Conservation (phyloP, 2,797 vertebrate genomes). For the Brachymystax lenok region DNA sequence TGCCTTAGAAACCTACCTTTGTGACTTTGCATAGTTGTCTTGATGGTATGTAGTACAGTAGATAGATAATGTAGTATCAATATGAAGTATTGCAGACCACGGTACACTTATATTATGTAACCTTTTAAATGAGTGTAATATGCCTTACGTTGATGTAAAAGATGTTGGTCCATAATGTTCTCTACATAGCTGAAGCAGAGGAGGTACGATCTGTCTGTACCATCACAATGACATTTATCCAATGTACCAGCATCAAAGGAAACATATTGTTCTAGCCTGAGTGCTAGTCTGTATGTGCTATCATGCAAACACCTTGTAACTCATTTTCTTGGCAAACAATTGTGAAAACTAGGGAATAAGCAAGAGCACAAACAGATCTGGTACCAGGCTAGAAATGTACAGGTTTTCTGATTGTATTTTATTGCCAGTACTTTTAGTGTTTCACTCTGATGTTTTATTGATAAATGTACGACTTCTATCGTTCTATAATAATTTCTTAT, state of each 20-base stretch:
- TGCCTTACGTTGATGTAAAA: slow-evolving; percentile 46
- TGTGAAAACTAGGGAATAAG: neutral
- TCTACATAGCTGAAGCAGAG: neutral
- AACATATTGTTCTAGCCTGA: neutral
- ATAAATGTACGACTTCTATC: slow-evolving; percentile 2
- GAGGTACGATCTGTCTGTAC: slow-evolving; percentile 3
- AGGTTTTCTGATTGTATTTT: slow-evolving; percentile 18
- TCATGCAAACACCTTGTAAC: no score
- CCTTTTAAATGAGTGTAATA: slow-evolving; percentile 48
- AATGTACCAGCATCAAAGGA: slow-evolving; percentile 27
- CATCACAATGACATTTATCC: no score
- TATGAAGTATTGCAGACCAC: slow-evolving; percentile 24
- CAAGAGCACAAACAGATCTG: neutral
- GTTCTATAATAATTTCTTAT: neutral
- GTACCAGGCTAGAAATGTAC: neutral
- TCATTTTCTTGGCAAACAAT: neutral
- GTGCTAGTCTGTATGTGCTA: neutral
- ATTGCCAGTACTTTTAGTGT: slow-evolving; percentile 18
- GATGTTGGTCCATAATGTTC: neutral
- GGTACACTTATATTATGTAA: slow-evolving; percentile 25
- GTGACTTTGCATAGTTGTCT: slow-evolving; percentile 13
- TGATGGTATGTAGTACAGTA: slow-evolving; percentile 12
- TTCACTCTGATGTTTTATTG: slow-evolving; percentile 4
- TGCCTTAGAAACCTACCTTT: slow-evolving; percentile 23
- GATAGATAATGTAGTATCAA: slow-evolving; percentile 21